Percentiles rank a stretch among this genome's conserved stretches.
Conservation (phyloP, 2,797 vertebrate species). For the Sorex maritimensis region DNA sequence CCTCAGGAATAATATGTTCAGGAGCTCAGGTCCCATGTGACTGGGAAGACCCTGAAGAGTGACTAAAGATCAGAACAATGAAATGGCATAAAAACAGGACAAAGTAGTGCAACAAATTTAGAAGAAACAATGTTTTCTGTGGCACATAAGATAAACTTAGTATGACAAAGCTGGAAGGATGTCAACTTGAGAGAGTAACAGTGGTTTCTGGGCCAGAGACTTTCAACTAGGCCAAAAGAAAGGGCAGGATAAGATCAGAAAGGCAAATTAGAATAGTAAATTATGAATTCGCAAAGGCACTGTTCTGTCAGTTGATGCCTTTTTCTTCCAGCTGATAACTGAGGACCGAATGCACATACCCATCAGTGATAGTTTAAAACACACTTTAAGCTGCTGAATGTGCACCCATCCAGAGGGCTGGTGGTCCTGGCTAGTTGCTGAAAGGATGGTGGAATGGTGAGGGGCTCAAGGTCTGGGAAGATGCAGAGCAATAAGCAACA, state of each 20-base stretch:
- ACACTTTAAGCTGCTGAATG: no score
- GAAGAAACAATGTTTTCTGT: neutral
- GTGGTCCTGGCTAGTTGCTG: fast-evolving
- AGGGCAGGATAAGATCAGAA: neutral
- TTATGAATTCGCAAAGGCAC: no score
- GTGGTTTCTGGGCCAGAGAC: neutral
- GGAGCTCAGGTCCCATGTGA: fast-evolving
- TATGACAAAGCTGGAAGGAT: fast-evolving
- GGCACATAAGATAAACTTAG: neutral
- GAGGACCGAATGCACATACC: neutral
- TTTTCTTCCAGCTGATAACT: fast-evolving
- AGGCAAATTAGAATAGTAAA: neutral
- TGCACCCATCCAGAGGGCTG: fast-evolving
- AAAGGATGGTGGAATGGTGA: fast-evolving
- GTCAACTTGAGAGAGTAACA: neutral
- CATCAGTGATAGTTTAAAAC: no score
- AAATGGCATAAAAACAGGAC: neutral
- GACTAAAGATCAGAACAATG: neutral
- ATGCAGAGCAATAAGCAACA: neutral
- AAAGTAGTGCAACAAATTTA: neutral
- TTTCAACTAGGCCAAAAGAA: fast-evolving
- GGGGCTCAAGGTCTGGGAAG: neutral
- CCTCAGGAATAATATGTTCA: neutral
- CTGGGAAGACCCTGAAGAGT: neutral
- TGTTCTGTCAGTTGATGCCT: neutral